A percentile compares a stretch with the other conserved stretches of the same genome.
These are phyloP conservation scores for Scytalopus superciliaris DNA, from an alignment of 2,113 vertebrate genomes.

Conservation along the genomic window DNA sequence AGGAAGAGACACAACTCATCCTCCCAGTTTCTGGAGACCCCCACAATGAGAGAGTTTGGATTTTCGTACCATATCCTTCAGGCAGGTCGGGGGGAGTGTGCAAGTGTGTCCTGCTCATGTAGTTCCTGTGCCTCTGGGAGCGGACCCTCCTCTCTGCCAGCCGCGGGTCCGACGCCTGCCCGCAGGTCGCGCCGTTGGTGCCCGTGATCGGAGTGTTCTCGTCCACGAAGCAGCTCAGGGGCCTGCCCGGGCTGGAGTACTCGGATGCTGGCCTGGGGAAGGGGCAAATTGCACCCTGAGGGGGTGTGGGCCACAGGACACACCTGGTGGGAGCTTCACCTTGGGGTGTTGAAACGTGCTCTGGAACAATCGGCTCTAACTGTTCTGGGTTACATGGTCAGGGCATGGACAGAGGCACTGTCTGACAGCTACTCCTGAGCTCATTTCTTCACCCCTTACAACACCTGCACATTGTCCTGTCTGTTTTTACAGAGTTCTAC, in stretches of 20 bases:
- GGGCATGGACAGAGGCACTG: background rate
- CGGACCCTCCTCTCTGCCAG: slow-evolving; percentile 88
- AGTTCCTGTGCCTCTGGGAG: slow-evolving; percentile 93
- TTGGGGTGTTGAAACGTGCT: background rate
- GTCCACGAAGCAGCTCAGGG: slow-evolving; percentile 92
- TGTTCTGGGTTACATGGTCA: background rate
- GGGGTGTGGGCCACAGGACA: fast-evolving
- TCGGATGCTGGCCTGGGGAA: slow-evolving; percentile 88
- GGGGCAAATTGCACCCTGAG: fast-evolving
- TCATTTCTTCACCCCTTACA: background rate
- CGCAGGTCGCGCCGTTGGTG: slow-evolving; percentile 89
- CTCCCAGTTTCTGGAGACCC: background rate
- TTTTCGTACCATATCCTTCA: slow-evolving; percentile 90
- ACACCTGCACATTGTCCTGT: background rate
- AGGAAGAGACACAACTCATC: background rate
- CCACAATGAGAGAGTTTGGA: fast-evolving
- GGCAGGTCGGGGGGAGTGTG: slow-evolving; percentile 93
- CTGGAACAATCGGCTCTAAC: background rate
- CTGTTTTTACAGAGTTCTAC: background rate
- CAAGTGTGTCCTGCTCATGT: slow-evolving; percentile 96
- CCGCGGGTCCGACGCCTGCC: slow-evolving; percentile 82
- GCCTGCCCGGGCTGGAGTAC: slow-evolving; percentile 93
- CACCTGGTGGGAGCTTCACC: background rate
- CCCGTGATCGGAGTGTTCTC: slow-evolving; percentile 91
- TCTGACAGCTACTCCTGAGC: background rate